Base-by-base conservation (phyloP, 2,888 invertebrate genomes). In the Trichogramma dendrolimi region DNA sequence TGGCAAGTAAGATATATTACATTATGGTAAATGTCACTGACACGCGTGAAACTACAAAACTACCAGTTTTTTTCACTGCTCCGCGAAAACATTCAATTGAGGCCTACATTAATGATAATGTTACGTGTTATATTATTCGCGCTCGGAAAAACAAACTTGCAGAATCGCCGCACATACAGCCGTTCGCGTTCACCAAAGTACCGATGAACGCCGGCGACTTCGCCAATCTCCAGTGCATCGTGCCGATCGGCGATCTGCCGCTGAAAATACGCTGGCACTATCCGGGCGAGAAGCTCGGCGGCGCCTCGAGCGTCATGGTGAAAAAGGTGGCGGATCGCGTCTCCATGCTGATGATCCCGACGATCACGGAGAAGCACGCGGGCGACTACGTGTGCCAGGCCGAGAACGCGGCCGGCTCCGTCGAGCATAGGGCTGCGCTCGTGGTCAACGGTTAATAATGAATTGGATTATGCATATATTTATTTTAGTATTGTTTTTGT, bases 241-340 rank as follows among this genome's bases (percentile, higher is more conserved):
- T 85, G 48, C 83, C 85, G 54, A 84, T 85, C 71, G 88, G 90
- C 67, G 91, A 91, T 78, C 81, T 87, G 70, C 91, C 91, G 60
- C 81, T 92, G 72, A 85, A 84, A 71, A 87, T 91, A 72, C 83
- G 84, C 67, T 91, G 91, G 91, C 86, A 84, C 63, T 87, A 77
- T 70, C 78, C 79, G 61, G 78, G 70, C 60, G 72, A 74, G 65
- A 74, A 76, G 69, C 75, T 79, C 72, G 79, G 79, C 67, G 76
- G 78, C 68, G 73, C 77, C 58, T 77, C 78, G 60, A 78, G 79
- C 63, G 78, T 79, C 59, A 72, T 78, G 55, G 71, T 75, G 62
- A 79, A 76, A 71, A 79, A 79, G 69, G 79, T 79, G 67, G 79
- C 78, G 67, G 79, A 79, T 72, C 84, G 87, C 70, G 86, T 86